Evolutionary conservation across 2,113 vertebrate species (phyloP).

Genomic region (Nyctereutes procyonoides): DNA sequence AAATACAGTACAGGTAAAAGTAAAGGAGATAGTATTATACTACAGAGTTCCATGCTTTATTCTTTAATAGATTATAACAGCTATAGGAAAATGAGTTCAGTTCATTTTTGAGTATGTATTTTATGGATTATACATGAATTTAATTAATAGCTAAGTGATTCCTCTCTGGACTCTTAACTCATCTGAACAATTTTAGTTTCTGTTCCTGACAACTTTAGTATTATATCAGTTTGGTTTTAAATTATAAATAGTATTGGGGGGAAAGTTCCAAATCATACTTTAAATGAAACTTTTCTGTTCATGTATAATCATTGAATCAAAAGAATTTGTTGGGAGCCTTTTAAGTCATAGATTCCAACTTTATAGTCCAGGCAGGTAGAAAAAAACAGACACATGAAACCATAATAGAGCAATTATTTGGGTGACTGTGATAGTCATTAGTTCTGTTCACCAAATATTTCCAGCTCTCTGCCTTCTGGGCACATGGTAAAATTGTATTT

Average conservation of each 20-base stretch:
- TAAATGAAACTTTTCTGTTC: background rate
- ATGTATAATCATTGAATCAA: background rate
- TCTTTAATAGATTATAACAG: background rate
- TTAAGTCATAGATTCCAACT: slow-evolving; percentile 5
- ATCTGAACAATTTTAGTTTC: slow-evolving; percentile 6
- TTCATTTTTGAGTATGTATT: background rate
- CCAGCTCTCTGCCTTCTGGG: slow-evolving; percentile 33
- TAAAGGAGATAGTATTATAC: background rate
- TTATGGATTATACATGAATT: background rate
- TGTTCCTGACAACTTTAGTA: background rate
- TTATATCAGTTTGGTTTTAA: background rate
- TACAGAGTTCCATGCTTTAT: background rate
- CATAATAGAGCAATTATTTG: slow-evolving; percentile 33
- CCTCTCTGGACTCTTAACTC: background rate
- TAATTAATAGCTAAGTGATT: background rate
- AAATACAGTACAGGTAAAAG: background rate
- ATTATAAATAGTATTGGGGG: background rate
- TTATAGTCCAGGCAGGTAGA: background rate
- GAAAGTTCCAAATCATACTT: slow-evolving; percentile 19
- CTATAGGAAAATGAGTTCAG: background rate
- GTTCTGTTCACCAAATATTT: slow-evolving; percentile 43
- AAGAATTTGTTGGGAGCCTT: background rate
- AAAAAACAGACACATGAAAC: slow-evolving; percentile 58
- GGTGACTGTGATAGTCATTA: slow-evolving; percentile 51
- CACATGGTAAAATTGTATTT: background rate